Evolutionary conservation across 64 coral and sea anemone genomes (phyloP), one percentile per base, ranked within the genome.

Genomic region (Anthopleura sola): DNA sequence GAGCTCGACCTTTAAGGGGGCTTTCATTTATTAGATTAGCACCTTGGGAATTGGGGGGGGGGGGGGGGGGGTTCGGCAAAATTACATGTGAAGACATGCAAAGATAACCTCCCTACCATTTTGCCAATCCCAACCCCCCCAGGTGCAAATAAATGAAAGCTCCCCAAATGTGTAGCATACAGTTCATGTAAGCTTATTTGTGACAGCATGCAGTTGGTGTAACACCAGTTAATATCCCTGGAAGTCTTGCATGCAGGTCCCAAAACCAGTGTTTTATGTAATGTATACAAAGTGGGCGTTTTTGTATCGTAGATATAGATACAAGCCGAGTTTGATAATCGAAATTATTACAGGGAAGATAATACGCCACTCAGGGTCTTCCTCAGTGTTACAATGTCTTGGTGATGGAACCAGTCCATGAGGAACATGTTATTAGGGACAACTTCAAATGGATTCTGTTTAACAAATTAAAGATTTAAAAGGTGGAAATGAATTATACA

Each of bases 391-490:
- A 58, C 55, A 58, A 6, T 58, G 55, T 58, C 55, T 58, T 58
- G 55, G 55, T 15, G 55, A 15, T 58, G 55, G 55, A 58, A 58
- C 55, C 19, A 58, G 55, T 58, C 55, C 55, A 58, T 58, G 19
- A 58, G 55, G 55, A 58, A 58, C 55, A 58, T 58, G 55, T 58
- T 58, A 58, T 58, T 58, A 58, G 55, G 55, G 55, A 58, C 55
- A 58, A 58, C 55, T 58, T 58, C 55, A 58, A 58, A 58, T 58
- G 55, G 55, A 58, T 58, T 58, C 55, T 58, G 55, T n/a, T n/a
- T 58, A 20, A 58, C 55, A 58, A 58, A 58, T 58, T 10, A 58
- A 58, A 58, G 55, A 58, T 58, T 58, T 58, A 58, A 58, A 58
- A 58, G 55, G 55, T 58, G 10, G 55, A 58, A 58, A 58, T 58